Evolutionary conservation across 2,113 vertebrate genomes (phyloP).

Genomic region (Gambusia holbrooki): DNA sequence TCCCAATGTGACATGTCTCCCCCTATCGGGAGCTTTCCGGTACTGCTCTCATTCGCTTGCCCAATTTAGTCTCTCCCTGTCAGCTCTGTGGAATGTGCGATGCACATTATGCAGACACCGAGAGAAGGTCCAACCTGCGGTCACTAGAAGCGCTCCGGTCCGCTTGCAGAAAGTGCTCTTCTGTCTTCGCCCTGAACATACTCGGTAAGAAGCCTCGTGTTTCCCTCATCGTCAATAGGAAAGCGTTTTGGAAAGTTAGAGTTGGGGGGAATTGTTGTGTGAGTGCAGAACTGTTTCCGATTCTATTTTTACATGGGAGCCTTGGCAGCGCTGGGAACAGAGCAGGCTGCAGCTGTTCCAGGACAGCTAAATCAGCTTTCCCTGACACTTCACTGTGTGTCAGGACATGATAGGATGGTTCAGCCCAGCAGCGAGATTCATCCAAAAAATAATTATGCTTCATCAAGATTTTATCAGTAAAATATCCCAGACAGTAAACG

Average conservation of each 20-base stretch:
- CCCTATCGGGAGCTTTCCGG: conserved; percentile 34
- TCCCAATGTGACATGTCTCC: conserved; percentile 40
- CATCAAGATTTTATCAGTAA: not conserved
- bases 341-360: not conserved
- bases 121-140: conserved; percentile 22
- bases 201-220: conserved; percentile 56
- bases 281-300: not conserved
- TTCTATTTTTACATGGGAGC: conserved; percentile 50
- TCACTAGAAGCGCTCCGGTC: conserved; percentile 10
- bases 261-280: not conserved
- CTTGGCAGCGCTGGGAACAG: not conserved
- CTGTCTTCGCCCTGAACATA: not conserved
- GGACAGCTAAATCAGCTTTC: no score
- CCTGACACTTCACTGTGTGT: no score
- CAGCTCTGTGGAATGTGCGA: conserved; percentile 74
- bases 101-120: conserved; percentile 61
- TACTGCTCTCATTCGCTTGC: conserved; percentile 47
- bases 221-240: not conserved
- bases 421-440: not conserved
- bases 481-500: no score
- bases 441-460: not conserved
- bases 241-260: conserved; percentile 29
- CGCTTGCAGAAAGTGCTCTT: not conserved
- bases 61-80: conserved; percentile 79
- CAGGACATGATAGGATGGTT: not conserved